Percentiles rank a stretch among this genome's conserved stretches.
These are phyloP conservation scores for Galemys pyrenaicus DNA, from an alignment of 2,113 vertebrate species.

Conservation along the genomic window DNA sequence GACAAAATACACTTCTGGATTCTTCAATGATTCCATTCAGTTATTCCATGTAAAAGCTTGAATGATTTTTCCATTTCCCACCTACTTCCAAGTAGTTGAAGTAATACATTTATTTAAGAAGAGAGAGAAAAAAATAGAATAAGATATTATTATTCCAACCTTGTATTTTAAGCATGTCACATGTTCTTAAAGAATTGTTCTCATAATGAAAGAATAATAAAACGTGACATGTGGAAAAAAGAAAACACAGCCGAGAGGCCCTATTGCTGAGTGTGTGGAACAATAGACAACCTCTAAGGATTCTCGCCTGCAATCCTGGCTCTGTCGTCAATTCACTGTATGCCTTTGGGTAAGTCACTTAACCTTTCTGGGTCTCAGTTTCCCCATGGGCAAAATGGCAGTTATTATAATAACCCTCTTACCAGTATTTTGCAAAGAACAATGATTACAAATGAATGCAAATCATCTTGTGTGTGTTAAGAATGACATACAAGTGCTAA, in stretches of 20 bases:
- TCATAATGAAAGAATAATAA: constrained; percentile 41
- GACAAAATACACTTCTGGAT: constrained; percentile 70
- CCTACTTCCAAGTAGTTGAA: constrained; percentile 76
- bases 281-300: constrained; percentile 17
- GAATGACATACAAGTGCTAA: constrained; percentile 81
- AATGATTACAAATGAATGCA: constrained; percentile 81
- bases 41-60: constrained; percentile 67
- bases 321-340: background rate
- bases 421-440: constrained; percentile 60
- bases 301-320: background rate
- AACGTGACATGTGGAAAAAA: constrained; percentile 23
- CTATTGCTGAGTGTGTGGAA: background rate
- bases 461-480: constrained; percentile 76
- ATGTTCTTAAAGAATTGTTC: constrained; percentile 58
- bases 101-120: constrained; percentile 74
- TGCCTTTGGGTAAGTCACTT: constrained; percentile 73
- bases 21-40: constrained; percentile 62
- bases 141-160: constrained; percentile 73
- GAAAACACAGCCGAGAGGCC: background rate
- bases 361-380: constrained; percentile 69
- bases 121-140: constrained; percentile 24
- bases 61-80: constrained; percentile 74
- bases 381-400: constrained; percentile 55
- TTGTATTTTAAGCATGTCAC: constrained; percentile 77
- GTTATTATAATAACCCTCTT: constrained; percentile 62